Conservation (phyloP, 2,113 vertebrate genomes). For the Pao palembangensis region DNA sequence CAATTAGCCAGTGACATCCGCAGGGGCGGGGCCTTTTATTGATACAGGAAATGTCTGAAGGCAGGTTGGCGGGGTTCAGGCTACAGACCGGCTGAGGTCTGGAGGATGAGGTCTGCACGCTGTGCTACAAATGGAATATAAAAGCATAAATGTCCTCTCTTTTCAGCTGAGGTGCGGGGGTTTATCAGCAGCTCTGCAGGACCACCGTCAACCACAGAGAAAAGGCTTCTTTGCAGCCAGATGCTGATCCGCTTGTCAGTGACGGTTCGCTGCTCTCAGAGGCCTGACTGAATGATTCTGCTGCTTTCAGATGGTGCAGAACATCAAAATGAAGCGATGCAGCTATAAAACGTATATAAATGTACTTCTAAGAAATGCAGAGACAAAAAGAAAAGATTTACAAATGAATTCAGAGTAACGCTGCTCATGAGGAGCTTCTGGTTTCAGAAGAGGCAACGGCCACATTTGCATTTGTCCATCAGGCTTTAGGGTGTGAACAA, state of each 20-base stretch:
- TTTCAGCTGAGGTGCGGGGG: not conserved
- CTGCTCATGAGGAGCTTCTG: no score
- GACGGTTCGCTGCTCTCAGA: not conserved
- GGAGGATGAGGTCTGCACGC: not conserved
- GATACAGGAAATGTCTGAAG: no score
- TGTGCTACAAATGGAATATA: not conserved
- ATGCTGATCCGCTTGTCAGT: not conserved
- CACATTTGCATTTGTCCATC: not conserved
- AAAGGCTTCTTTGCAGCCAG: slow-evolving; percentile 13
- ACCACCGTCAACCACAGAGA: slow-evolving; percentile 13
- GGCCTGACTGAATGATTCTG: not conserved
- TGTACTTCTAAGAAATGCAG: no score
- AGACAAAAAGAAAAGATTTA: no score
- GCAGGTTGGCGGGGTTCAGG: not conserved
- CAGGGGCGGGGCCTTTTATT: no score
- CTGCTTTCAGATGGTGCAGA: no score
- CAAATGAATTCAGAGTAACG: no score
- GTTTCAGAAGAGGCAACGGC: not conserved
- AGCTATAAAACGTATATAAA: no score
- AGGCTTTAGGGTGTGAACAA: not conserved
- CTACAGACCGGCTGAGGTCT: not conserved
- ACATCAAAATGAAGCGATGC: no score
- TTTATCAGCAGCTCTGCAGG: slow-evolving; percentile 15
- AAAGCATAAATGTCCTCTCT: not conserved
- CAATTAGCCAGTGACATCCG: no score